phyloP scores from a whole-genome alignment of 1,140 invertebrate genomes.

The Brachystomella parvula region DNA sequence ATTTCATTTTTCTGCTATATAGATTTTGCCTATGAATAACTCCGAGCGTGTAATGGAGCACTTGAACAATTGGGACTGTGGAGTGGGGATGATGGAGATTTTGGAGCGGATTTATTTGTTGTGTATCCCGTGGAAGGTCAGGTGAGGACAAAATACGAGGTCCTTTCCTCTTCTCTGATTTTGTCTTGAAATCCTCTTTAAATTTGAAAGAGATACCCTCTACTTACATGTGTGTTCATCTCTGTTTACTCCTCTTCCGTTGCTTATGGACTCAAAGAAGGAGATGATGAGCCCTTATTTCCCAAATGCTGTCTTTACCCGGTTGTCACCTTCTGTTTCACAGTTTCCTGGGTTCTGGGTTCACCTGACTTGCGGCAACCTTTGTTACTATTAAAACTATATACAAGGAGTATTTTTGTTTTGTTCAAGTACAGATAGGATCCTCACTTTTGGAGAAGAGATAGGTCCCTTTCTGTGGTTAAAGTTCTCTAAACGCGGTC shows the following conservation, averaged over 20 bases:
- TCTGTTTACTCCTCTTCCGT: not conserved
- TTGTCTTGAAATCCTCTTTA: not conserved
- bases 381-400: slow-evolving; percentile 38
- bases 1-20: not conserved
- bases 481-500: slow-evolving; percentile 25
- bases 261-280: not conserved
- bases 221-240: not conserved
- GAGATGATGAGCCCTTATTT: slow-evolving; percentile 1
- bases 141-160: not conserved
- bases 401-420: not conserved
- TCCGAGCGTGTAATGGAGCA: not conserved
- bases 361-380: slow-evolving; percentile 30
- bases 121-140: not conserved
- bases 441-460: slow-evolving; percentile 11
- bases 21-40: too few species aligned
- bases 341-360: not conserved
- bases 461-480: slow-evolving; percentile 21
- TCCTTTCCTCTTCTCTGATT: too few species aligned
- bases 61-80: not conserved
- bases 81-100: not conserved
- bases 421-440: not conserved
- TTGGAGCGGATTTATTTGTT: not conserved
- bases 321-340: slow-evolving; percentile 5
- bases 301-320: not conserved
- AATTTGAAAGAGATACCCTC: too few species aligned